Evolutionary conservation across 2,797 vertebrate genomes (phyloP), one percentile per base, ranked within the genome.

Genomic region (Lepilemur septentrionalis): DNA sequence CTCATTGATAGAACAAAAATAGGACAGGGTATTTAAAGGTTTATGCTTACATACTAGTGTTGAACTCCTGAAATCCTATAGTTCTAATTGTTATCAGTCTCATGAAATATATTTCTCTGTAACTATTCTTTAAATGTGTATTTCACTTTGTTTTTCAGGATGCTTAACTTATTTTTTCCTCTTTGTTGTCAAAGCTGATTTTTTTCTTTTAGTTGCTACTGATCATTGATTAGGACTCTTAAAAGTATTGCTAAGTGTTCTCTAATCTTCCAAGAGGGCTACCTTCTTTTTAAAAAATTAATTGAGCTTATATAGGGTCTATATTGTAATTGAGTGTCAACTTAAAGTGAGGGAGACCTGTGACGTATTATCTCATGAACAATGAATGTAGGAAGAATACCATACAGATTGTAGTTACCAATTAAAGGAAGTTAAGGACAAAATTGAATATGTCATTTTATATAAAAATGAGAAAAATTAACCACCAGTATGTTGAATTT

Each of bases 21-120:
- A 70, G 48, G 83, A 76, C 59, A 76, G 28, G 17, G 84, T 85
- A 48, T 41, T 82, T 94, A 4, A 7, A 46, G 65, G 5, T 4
- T 90, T 95, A 84, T 88, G 17, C 17, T 97, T 94, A 94, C 93
- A 93, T 69, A 25, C 52, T 93, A 86, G n/a, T 97, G 90, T 91
- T 38, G n/a, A 96, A 73, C 96, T n/a, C 93, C 89, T 93, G 65
- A 79, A 95, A 88, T 76, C 6, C 30, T 28, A 1, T 25, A 57
- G 32, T 86, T 65, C 48, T 38, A 80, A 61, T 86, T 67, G 46
- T 10, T 43, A 4, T 78, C 89, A 61, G 11, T 0, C 38, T 92
- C n/a, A 91, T 97, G 63, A 95, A 93, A 50, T 65, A 28, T 85
- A 20, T 91, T 81, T 92, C 85, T 95, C 65, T 96, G 75, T 93